These are phyloP conservation scores for Gymnarchus niloticus DNA, from an alignment of 2,113 vertebrate species.

Conservation along the genomic window DNA sequence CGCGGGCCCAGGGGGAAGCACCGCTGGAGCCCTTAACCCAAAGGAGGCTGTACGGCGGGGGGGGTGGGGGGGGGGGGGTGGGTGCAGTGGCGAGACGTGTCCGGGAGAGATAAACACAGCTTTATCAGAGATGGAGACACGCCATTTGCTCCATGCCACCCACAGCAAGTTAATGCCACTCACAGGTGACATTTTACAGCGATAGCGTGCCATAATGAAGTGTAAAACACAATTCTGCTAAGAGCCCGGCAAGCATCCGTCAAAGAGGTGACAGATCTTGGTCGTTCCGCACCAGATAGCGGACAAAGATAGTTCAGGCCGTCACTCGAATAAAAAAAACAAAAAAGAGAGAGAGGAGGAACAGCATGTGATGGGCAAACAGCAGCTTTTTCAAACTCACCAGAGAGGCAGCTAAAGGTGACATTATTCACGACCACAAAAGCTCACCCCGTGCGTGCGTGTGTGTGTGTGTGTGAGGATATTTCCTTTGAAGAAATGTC, in stretches of 20 bases:
- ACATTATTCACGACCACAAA: constrained; percentile 6
- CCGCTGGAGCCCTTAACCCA: no score
- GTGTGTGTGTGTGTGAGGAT: background rate
- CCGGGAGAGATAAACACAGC: constrained; percentile 2
- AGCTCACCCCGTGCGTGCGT: background rate
- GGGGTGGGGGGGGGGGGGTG: no score
- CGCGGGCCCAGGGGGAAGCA: no score
- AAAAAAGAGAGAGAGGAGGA: background rate
- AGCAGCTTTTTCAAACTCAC: constrained; percentile 8
- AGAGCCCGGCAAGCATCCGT: constrained; percentile 28
- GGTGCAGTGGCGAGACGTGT: background rate
- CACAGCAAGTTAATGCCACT: constrained; percentile 4
- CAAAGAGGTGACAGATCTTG: constrained; percentile 25
- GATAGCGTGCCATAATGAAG: constrained; percentile 22
- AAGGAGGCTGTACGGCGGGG: no score
- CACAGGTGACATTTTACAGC: constrained; percentile 30
- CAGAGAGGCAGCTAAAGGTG: background rate
- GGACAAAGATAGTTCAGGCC: background rate
- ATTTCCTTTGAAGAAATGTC: constrained; percentile 9
- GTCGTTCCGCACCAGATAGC: constrained; percentile 18
- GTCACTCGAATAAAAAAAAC: constrained; percentile 20
- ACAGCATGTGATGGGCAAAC: background rate
- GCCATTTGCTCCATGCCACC: background rate
- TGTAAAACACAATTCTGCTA: constrained; percentile 12
- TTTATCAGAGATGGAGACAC: background rate